Conservation (phyloP, 2,797 vertebrate genomes). For the Vireo griseus region DNA sequence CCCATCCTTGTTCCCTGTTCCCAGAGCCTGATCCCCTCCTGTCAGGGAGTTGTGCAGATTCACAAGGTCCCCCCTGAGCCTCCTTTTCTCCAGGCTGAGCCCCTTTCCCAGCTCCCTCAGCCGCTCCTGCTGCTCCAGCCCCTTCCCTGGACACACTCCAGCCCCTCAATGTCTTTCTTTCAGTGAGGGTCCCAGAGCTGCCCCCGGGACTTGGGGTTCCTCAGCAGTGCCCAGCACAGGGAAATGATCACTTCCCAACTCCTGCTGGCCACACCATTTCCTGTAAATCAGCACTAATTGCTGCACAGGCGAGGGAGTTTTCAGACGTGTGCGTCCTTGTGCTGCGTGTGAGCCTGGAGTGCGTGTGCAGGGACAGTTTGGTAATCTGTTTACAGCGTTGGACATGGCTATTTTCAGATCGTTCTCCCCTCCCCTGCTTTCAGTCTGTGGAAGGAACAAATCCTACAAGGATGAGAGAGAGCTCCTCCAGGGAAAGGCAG, state of each 20-base stretch:
- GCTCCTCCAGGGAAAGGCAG: not conserved
- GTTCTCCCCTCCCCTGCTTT: not conserved
- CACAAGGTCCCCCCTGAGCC: not conserved
- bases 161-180: not conserved
- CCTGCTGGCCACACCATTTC: not conserved
- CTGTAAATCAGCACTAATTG: not conserved
- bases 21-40: not conserved
- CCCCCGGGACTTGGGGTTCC: not conserved
- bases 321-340: not conserved
- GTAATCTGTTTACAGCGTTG: not conserved
- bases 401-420: not conserved
- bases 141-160: not conserved
- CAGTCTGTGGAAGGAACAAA: not conserved
- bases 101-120: not conserved
- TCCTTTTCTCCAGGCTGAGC: not conserved
- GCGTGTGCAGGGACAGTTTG: not conserved
- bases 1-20: not conserved
- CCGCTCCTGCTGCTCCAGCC: not conserved
- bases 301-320: not conserved
- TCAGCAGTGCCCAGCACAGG: not conserved
- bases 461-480: not conserved
- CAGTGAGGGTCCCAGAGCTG: not conserved
- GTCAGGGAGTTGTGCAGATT: not conserved
- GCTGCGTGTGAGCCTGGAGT: not conserved
- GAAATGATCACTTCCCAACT: not conserved